These are phyloP conservation scores for Ptychadena robeensis DNA, from an alignment of 2,797 vertebrate species.

Conservation along the genomic window DNA sequence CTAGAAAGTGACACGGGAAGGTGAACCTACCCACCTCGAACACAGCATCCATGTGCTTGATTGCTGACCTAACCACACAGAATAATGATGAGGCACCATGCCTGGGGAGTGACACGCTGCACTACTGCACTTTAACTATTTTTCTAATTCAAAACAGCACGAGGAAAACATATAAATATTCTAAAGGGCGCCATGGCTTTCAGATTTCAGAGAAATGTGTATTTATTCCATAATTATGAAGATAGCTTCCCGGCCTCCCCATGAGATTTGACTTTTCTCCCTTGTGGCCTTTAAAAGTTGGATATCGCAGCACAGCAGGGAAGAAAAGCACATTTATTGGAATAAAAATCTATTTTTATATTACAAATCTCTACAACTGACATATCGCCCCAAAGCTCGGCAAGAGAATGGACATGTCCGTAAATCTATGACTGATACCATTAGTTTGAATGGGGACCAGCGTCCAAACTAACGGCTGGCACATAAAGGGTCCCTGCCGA, in stretches of 20 bases:
- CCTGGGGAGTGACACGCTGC: not conserved
- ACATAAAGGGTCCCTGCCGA: no score
- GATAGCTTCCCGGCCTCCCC: not conserved
- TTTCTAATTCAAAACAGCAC: not conserved
- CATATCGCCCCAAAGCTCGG: no score
- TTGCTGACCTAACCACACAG: slow-evolving; percentile 4
- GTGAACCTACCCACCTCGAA: not conserved
- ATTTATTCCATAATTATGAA: not conserved
- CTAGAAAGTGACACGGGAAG: not conserved
- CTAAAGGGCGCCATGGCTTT: not conserved
- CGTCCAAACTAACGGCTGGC: no score
- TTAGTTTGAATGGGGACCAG: no score
- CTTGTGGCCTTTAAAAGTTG: no score
- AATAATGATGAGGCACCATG: not conserved
- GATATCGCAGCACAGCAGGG: no score
- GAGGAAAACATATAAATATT: not conserved
- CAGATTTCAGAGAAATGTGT: not conserved
- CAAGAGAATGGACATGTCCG: no score
- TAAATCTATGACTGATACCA: no score
- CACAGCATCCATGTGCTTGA: not conserved
- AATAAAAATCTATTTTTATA: no score
- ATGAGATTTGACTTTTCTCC: no score
- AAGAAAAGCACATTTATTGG: no score
- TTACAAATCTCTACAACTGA: no score
- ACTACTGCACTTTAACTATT: not conserved